These are phyloP conservation scores for Mus spicilegus DNA, from an alignment of 2,113 vertebrate species.

Conservation along the genomic window DNA sequence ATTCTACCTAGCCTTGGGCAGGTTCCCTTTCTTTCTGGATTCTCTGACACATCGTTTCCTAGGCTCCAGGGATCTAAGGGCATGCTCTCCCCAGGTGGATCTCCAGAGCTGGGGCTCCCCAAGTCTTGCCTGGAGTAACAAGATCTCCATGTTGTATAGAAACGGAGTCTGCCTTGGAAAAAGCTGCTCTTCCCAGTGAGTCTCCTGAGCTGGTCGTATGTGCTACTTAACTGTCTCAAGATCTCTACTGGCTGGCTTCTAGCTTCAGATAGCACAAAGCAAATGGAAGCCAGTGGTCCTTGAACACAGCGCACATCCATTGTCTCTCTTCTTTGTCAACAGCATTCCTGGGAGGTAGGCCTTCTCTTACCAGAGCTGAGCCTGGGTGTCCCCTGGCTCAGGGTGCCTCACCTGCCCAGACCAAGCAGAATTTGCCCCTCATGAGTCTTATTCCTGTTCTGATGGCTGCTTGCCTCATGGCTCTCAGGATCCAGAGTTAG, in stretches of 20 bases:
- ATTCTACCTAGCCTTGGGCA: conserved; percentile 22
- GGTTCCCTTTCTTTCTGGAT: not conserved
- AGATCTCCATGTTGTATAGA: not conserved
- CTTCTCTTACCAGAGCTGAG: not conserved
- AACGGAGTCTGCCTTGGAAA: not conserved
- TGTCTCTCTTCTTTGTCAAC: not conserved
- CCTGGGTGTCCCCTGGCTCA: not conserved
- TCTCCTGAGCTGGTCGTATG: not conserved
- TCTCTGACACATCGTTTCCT: not conserved
- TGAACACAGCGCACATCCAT: not conserved
- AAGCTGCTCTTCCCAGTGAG: not conserved
- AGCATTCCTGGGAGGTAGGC: no score
- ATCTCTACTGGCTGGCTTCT: not conserved
- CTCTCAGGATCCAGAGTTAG: not conserved
- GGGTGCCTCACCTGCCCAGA: not conserved
- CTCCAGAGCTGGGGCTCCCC: not conserved
- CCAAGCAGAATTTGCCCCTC: not conserved
- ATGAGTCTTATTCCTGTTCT: not conserved
- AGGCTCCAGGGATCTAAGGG: conserved; percentile 22
- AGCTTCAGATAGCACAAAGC: not conserved
- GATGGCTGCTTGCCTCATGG: not conserved
- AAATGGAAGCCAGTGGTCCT: not conserved
- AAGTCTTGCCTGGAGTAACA: not conserved
- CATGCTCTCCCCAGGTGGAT: not conserved
- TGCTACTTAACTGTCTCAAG: not conserved